phyloP scores from a whole-genome alignment of 2,797 vertebrate species.

The Falco biarmicus region DNA sequence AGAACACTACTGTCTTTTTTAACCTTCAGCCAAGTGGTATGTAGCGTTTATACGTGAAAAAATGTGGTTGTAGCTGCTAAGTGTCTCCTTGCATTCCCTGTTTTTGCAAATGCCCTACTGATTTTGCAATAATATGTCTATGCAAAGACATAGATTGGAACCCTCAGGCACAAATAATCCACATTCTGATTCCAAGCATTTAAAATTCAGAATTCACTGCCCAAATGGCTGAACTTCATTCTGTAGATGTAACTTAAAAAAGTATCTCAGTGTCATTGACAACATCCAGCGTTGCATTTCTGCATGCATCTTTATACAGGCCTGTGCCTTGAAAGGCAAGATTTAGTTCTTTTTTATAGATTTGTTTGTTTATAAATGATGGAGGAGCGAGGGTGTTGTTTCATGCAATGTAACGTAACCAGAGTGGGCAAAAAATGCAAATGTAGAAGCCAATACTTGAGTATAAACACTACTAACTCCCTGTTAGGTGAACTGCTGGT shows the following conservation, averaged over 20 bases:
- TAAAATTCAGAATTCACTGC: neutral
- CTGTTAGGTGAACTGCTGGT: neutral
- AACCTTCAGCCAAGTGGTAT: conserved; percentile 51
- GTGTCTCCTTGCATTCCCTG: neutral
- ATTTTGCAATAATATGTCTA: neutral
- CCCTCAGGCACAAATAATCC: neutral
- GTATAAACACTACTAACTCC: neutral
- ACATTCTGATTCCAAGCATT: neutral
- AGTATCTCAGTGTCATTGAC: neutral
- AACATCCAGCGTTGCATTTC: neutral
- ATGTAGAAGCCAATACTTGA: neutral
- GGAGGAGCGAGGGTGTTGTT: neutral
- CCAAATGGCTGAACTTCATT: neutral
- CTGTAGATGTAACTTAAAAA: neutral
- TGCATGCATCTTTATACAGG: neutral
- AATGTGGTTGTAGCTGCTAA: conserved; percentile 45
- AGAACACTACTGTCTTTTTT: conserved; percentile 58
- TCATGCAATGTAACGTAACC: neutral
- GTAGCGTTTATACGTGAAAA: conserved; percentile 36
- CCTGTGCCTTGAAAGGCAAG: neutral
- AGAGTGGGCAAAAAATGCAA: neutral
- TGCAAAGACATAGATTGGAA: neutral
- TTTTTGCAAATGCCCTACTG: neutral
- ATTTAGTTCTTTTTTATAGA: neutral
- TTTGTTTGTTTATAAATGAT: neutral